Base-by-base conservation (phyloP, 2,797 vertebrate genomes). In the Prunella strophiata region DNA sequence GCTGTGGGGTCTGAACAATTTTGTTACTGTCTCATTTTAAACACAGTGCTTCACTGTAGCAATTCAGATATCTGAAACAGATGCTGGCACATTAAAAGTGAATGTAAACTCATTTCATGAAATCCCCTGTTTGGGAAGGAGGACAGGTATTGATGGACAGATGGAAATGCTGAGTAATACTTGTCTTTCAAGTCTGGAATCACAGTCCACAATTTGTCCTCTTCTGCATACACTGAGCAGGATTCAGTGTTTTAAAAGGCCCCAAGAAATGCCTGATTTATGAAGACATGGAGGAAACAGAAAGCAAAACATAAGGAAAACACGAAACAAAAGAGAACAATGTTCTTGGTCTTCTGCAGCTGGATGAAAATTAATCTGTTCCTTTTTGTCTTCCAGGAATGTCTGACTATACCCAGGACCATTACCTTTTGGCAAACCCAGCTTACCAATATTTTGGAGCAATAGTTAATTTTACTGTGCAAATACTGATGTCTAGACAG, bases 391-490 rank as follows among this genome's bases (percentile, higher is more conserved):
- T 89, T 84, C 50, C 73, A 71, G 52, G 30, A 67, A 22, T 21
- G 11, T 47, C 55, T 82, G 48, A 50, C 34, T 47, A 47, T 32
- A 77, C 4, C 4, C 16, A 45, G 29, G 5, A 57, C 13, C 2
- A 1, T 67, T 70, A 59, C 12, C 3, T 80, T 76, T 71, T 71
- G 19, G 55, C 42, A 93, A 87, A 59, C 3, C 1, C 30, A 70
- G 48, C 45, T 55, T 76, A 9, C 40, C 42, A 79, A 32, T 59
- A 67, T 34, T 82, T 79, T 89, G 7, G 21, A 82, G 19, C 67
- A 82, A 68, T 45, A 95, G 74, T 47, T 76, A 77, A 68, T 59
- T 85, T 91, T 79, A 50, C 52, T 67, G 12, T 72, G 26, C 36
- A 89, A 91, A 75, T 61, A 57, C 23, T 65, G 43, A 7, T 67